Conservation (phyloP, 2,888 invertebrate genomes). For the Drosophila cognata region DNA sequence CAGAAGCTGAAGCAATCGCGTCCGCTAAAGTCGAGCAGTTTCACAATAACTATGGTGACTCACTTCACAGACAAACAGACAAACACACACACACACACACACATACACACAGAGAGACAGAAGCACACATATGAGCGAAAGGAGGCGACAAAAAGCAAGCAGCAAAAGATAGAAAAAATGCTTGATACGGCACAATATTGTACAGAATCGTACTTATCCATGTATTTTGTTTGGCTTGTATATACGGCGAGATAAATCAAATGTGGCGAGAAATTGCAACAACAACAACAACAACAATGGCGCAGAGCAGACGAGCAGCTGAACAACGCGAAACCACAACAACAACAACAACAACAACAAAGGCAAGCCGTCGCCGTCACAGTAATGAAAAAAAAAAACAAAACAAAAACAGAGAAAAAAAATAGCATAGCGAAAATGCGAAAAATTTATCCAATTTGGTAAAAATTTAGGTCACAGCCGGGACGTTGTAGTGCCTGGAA, state of each 20-base stretch:
- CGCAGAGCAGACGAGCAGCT: conserved; percentile 21
- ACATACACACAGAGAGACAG: conserved; percentile 1
- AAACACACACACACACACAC: conserved; percentile 16
- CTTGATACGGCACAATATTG: conserved; percentile 55
- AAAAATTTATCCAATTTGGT: conserved; percentile 84
- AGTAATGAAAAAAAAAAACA: conserved; percentile 37
- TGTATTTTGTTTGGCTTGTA: conserved; percentile 63
- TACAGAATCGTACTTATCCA: conserved; percentile 46
- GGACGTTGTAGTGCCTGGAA: conserved; percentile 59
- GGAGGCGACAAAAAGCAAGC: conserved; percentile 28
- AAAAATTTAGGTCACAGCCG: conserved; percentile 82
- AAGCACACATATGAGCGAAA: conserved; percentile 13
- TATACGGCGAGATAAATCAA: conserved; percentile 81
- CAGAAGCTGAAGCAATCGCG: conserved; percentile 39
- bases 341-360: conserved; percentile 34
- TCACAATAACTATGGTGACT: conserved; percentile 65
- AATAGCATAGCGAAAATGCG: conserved; percentile 75
- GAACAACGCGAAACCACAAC: conserved; percentile 20
- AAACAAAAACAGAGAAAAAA: conserved; percentile 12
- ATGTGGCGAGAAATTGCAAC: conserved; percentile 82
- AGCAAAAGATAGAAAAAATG: conserved; percentile 29
- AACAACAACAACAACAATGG: conserved; percentile 17
- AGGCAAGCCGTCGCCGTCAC: conserved; percentile 42
- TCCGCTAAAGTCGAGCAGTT: conserved; percentile 62
- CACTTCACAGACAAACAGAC: conserved; percentile 53